A percentile compares a stretch with the other conserved stretches of the same genome.
Evolutionary conservation across 2,888 invertebrate species (phyloP).

Genomic region (Spisula subtruncata): DNA sequence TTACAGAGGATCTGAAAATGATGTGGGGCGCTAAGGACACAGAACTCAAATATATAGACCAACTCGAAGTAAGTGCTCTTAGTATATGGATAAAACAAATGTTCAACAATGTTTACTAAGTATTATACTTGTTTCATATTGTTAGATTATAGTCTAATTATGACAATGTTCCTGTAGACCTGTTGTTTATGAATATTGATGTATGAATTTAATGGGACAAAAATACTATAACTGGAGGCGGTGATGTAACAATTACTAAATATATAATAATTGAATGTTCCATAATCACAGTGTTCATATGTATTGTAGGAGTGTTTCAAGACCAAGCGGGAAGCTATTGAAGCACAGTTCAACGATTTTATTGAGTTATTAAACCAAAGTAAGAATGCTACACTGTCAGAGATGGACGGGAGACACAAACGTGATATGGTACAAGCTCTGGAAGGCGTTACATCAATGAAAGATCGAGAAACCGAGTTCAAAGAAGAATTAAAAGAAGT

Average conservation of each 20-base stretch:
- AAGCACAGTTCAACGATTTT: constrained; percentile 56
- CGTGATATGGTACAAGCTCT: constrained; percentile 35
- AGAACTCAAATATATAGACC: constrained; percentile 52
- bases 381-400: constrained; percentile 55
- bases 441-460: constrained; percentile 33
- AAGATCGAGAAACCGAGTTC: constrained; percentile 32
- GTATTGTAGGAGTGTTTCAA: constrained; percentile 47
- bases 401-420: constrained; percentile 36
- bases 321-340: constrained; percentile 42
- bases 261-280: too few species aligned
- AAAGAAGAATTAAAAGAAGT: constrained; percentile 27
- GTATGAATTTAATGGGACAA: too few species aligned
- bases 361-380: constrained; percentile 55
- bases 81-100: too few species aligned
- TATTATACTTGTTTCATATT: too few species aligned
- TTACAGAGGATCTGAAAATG: constrained; percentile 53
- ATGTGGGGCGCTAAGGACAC: constrained; percentile 27
- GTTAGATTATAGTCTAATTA: too few species aligned
- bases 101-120: too few species aligned
- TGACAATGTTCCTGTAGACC: too few species aligned
- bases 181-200: too few species aligned
- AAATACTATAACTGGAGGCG: too few species aligned
- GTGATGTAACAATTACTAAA: too few species aligned
- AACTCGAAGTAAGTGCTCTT: constrained; percentile 41
- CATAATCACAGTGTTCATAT: background rate